Evolutionary conservation across 1,140 invertebrate genomes (phyloP).

Genomic region (Calosoma granatense): DNA sequence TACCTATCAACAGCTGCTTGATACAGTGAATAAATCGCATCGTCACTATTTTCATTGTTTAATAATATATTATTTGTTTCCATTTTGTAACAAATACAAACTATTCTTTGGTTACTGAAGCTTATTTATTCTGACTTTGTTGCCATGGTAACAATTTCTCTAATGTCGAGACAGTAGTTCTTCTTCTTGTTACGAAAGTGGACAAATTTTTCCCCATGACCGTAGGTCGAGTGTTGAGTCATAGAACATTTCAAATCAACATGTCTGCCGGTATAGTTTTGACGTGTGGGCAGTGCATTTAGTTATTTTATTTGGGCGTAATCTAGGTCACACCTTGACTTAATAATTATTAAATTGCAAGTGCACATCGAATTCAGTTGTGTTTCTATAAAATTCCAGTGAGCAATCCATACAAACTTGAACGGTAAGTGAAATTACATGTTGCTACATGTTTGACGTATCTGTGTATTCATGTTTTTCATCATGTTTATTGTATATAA

Average conservation of each 20-base stretch:
- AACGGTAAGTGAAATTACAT: neutral
- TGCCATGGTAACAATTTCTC: too few relatives aligned
- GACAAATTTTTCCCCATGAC: neutral
- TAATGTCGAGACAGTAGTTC: too few relatives aligned
- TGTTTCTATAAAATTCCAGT: neutral
- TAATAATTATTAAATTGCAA: constrained; percentile 16
- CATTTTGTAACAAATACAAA: too few relatives aligned
- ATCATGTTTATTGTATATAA: neutral
- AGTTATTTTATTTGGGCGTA: constrained; percentile 19
- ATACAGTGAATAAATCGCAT: too few relatives aligned
- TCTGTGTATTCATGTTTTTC: neutral
- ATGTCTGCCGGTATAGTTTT: constrained; percentile 25
- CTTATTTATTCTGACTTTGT: too few relatives aligned
- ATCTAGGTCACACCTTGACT: constrained; percentile 21
- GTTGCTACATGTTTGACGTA: constrained; percentile 7
- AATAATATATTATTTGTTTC: too few relatives aligned
- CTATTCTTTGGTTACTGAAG: too few relatives aligned
- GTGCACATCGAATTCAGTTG: neutral
- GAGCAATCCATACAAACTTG: neutral
- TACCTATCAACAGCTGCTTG: too few relatives aligned
- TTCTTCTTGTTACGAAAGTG: neutral
- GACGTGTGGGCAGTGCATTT: constrained; percentile 23
- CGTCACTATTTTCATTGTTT: too few relatives aligned
- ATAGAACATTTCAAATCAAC: constrained; percentile 16
- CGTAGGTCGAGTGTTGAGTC: neutral